Conservation (phyloP, 1,140 invertebrate genomes). For the Lanistes nyassanus region DNA sequence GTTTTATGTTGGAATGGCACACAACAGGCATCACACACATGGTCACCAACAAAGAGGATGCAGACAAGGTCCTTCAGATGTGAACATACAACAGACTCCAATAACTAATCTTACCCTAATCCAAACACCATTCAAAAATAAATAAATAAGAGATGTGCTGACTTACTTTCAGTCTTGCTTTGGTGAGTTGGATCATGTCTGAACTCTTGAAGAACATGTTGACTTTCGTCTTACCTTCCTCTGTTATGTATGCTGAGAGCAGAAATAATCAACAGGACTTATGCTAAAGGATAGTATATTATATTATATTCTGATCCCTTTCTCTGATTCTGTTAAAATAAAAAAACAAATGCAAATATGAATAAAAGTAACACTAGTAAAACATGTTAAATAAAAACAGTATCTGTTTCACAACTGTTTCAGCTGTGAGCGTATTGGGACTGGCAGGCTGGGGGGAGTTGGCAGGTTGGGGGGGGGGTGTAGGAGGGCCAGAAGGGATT, state of each 20-base stretch:
- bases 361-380: too few species aligned
- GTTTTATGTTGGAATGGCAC: too few species aligned
- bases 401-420: too few species aligned
- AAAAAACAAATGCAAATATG: too few species aligned
- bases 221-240: constrained; percentile 58
- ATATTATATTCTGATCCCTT: too few species aligned
- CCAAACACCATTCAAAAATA: background rate
- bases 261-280: constrained; percentile 17
- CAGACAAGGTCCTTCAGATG: background rate
- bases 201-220: constrained; percentile 63
- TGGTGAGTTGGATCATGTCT: constrained; percentile 58
- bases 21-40: background rate
- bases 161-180: constrained; percentile 60
- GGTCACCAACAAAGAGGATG: background rate
- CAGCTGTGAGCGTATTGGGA: too few species aligned
- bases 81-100: background rate
- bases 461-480: too few species aligned
- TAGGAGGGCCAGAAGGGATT: too few species aligned
- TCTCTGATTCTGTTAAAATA: too few species aligned
- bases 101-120: background rate
- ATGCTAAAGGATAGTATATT: too few species aligned
- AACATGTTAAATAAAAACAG: too few species aligned
- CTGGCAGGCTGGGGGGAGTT: too few species aligned
- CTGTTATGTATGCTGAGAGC: constrained; percentile 55
- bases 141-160: background rate